Evolutionary conservation across 2,797 vertebrate species (phyloP).

Genomic region (Arremon aurantiirostris): DNA sequence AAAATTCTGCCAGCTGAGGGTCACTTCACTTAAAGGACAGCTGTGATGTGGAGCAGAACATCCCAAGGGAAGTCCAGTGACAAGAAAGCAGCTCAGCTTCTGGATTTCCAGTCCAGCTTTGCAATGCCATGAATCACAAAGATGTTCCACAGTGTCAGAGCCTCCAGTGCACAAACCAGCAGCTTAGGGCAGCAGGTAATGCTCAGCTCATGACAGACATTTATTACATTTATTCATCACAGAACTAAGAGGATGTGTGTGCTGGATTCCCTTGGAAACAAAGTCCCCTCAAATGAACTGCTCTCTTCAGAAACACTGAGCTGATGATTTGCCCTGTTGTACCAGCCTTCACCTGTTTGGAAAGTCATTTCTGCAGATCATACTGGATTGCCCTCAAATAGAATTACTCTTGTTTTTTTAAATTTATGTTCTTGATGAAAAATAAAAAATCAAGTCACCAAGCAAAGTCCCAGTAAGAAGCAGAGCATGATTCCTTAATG

Average conservation of each 20-base stretch:
- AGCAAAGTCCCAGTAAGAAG: background rate
- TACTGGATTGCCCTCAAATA: background rate
- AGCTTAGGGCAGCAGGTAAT: background rate
- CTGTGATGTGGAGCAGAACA: background rate
- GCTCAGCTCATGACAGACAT: slow-evolving; percentile 20
- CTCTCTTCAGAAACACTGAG: background rate
- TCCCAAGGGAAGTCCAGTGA: background rate
- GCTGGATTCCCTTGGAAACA: slow-evolving; percentile 24
- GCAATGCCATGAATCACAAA: slow-evolving; percentile 42
- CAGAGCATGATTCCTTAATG: background rate
- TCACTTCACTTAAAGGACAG: background rate
- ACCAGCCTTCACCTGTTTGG: background rate
- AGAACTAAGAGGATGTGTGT: background rate
- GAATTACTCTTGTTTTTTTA: background rate
- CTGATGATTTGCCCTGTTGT: background rate
- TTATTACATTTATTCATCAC: slow-evolving; percentile 13
- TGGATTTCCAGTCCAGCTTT: background rate
- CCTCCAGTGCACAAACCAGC: background rate
- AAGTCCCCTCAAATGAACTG: background rate
- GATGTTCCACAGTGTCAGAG: slow-evolving; percentile 10
- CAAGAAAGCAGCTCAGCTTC: background rate
- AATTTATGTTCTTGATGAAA: background rate
- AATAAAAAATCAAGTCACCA: background rate
- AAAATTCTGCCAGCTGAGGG: background rate
- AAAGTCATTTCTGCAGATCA: background rate